phyloP scores from a whole-genome alignment of 2,113 vertebrate genomes.

The Dermatemys mawii region DNA sequence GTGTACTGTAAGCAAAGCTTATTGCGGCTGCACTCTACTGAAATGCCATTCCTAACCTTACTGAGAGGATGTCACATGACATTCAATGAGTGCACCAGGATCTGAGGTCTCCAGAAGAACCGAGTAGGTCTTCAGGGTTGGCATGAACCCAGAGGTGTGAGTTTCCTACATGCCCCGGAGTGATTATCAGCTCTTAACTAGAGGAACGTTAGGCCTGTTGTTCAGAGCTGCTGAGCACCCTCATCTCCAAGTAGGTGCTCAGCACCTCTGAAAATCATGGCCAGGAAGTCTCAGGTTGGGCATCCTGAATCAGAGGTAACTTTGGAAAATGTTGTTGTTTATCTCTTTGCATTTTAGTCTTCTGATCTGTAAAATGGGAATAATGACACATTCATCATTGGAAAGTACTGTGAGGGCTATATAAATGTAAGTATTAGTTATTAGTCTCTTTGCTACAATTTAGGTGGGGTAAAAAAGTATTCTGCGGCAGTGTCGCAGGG shows the following conservation, averaged over 20 bases:
- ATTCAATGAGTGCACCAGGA: neutral
- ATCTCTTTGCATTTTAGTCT: neutral
- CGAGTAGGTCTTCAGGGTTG: neutral
- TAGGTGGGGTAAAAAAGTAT: conserved; percentile 32
- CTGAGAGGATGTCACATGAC: neutral
- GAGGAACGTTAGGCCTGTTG: neutral
- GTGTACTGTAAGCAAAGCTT: neutral
- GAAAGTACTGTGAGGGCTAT: neutral
- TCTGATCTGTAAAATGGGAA: conserved; percentile 29
- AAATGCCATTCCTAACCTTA: neutral
- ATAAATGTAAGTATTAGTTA: conserved; percentile 9
- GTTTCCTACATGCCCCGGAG: neutral
- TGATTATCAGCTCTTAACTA: neutral
- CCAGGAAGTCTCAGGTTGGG: neutral
- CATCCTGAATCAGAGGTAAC: conserved; percentile 39
- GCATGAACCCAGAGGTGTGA: neutral
- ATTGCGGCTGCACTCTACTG: neutral
- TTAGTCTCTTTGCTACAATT: conserved; percentile 47
- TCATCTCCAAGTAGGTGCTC: conserved; percentile 15
- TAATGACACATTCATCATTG: conserved; percentile 18
- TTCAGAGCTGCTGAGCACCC: neutral
- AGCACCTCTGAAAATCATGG: neutral
- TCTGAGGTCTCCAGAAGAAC: conserved; percentile 2
- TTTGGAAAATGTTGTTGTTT: conserved; percentile 54
- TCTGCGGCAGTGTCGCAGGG: too few species aligned